Conservation (phyloP, 2,113 vertebrate genomes). For the Poeciliopsis retropinna region DNA sequence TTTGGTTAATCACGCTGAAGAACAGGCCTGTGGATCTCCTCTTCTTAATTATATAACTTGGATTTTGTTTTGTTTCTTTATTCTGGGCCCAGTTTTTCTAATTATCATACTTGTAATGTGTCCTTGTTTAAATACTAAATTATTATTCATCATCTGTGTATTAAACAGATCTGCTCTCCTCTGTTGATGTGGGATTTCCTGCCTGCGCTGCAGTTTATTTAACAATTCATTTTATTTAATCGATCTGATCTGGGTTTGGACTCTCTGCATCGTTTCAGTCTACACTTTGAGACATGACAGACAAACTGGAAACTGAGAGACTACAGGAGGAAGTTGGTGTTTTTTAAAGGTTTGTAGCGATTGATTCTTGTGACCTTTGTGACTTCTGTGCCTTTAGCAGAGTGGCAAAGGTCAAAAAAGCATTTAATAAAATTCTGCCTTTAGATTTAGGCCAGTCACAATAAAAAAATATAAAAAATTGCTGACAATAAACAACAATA, state of each 20-base stretch:
- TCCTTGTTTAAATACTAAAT: background rate
- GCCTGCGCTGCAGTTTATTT: background rate
- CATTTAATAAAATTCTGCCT: no score
- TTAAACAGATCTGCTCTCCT: background rate
- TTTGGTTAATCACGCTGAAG: conserved; percentile 29
- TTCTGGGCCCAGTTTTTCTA: no score
- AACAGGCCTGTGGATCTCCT: conserved; percentile 30
- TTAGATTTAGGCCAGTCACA: no score
- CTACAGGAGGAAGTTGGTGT: background rate
- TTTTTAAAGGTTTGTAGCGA: background rate
- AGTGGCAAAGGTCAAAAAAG: no score
- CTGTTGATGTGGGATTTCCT: background rate
- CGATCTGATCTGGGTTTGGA: background rate
- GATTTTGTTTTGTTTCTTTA: background rate
- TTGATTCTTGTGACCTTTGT: no score
- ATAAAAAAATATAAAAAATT: no score
- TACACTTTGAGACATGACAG: background rate
- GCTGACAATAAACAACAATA: no score
- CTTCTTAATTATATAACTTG: background rate
- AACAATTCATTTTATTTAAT: background rate
- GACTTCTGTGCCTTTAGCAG: no score
- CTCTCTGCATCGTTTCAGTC: no score
- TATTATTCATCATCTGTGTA: background rate
- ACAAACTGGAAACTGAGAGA: background rate
- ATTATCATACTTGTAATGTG: no score